These are phyloP conservation scores for Noctuana brunneofusca DNA, from an alignment of 2,888 invertebrate genomes.

Conservation along the genomic window DNA sequence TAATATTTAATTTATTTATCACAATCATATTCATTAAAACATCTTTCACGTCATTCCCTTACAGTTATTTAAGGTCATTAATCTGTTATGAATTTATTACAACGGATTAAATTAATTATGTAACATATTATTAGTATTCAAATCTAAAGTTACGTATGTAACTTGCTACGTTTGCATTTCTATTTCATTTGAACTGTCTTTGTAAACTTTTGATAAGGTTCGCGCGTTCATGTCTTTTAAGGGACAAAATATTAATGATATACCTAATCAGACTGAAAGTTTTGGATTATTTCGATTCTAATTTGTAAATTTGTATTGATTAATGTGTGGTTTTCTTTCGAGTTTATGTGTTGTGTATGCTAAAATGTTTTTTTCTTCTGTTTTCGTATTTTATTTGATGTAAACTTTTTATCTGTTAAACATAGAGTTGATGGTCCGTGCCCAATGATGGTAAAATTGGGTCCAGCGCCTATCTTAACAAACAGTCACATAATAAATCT, in stretches of 20 bases:
- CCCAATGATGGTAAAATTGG: neutral
- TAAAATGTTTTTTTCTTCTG: constrained; percentile 37
- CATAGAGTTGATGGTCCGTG: neutral
- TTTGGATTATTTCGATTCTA: constrained; percentile 50
- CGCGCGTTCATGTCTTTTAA: constrained; percentile 20
- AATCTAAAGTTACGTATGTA: too few relatives aligned
- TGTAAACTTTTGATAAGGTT: constrained; percentile 3
- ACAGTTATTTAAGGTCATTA: too few relatives aligned
- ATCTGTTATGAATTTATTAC: too few relatives aligned
- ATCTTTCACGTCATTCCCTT: neutral
- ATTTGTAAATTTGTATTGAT: constrained; percentile 60
- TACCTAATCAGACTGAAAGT: constrained; percentile 64
- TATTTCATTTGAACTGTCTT: neutral
- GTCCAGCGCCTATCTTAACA: constrained; percentile 38
- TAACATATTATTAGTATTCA: too few relatives aligned
- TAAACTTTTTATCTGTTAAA: constrained; percentile 21
- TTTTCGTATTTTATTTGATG: constrained; percentile 43
- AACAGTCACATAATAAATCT: constrained; percentile 46
- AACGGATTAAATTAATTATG: too few relatives aligned
- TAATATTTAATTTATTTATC: neutral
- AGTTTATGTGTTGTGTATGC: constrained; percentile 45
- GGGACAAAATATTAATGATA: constrained; percentile 43
- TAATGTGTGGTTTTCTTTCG: constrained; percentile 50
- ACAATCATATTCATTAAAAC: neutral
- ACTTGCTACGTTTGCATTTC: too few relatives aligned